phyloP scores from a whole-genome alignment of 2,797 vertebrate genomes.

The Smutsia gigantea region DNA sequence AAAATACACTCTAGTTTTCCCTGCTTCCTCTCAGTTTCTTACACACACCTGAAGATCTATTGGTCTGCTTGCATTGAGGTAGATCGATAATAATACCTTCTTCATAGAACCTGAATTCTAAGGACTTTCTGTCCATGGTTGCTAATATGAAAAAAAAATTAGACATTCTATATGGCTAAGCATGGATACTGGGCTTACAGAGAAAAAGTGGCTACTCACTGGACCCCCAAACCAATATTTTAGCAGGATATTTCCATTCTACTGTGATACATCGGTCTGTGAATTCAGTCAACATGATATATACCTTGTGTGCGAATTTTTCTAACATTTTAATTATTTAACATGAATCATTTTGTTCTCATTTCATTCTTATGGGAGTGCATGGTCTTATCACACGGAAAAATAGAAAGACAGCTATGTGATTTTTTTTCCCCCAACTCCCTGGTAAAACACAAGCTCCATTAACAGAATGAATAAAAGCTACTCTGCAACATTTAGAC shows the following conservation, averaged over 20 bases:
- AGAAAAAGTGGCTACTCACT: background rate
- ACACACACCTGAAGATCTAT: background rate
- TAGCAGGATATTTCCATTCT: background rate
- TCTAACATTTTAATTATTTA: constrained; percentile 53
- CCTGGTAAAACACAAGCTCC: background rate
- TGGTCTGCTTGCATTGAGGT: background rate
- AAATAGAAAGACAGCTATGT: background rate
- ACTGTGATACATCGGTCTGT: background rate
- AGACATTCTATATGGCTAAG: background rate
- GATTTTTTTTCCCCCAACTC: background rate
- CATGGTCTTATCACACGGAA: background rate
- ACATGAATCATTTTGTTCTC: constrained; percentile 2
- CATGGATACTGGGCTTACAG: background rate
- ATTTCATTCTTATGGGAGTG: background rate
- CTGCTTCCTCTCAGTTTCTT: background rate
- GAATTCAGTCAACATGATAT: background rate
- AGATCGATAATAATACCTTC: background rate
- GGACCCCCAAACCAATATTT: background rate
- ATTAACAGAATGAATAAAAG: background rate
- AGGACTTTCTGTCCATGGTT: background rate
- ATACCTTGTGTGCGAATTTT: constrained; percentile 7
- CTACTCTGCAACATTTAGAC: background rate
- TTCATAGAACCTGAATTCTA: background rate
- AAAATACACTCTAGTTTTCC: background rate
- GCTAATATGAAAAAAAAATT: background rate